Base-by-base conservation (phyloP, 1,140 invertebrate species). In the Ganaspis sp. region DNA sequence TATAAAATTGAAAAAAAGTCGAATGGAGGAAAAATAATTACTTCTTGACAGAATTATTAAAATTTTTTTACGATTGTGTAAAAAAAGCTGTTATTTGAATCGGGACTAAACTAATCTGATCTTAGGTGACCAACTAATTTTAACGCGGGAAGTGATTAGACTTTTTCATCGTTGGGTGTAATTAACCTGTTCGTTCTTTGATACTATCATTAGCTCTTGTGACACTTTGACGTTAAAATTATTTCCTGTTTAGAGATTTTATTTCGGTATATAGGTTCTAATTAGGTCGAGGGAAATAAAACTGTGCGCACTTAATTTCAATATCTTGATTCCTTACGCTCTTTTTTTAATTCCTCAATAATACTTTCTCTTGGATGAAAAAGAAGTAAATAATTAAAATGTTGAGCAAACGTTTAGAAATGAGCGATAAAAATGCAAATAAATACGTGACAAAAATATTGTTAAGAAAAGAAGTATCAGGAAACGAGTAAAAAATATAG, bases 141-240 rank as follows among this genome's bases (percentile, higher is more conserved):
- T 64, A 34, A 64, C 58, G 26, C 58, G 23, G 58, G 58, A 64
- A 64, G 23, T 64, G 58, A 64, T 64, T 64, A 64, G 58, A 64
- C 21, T 64, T 64, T 64, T 64, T 64, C 58, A 26, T 64, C 23
- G 58, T n/a, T n/a, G 23, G 29, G 23, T 11, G 58, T 26, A 64
- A 64, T 64, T 64, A 64, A 64, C 58, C 58, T 64, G 58, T 64
- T 64, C 58, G 58, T 64, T 64, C 58, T 64, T 29, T 64, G 53
- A 58, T 23, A 29, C 58, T 64, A 64, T 64, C 23, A 64, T 64
- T 64, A 64, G 15, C 3, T 29, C 58, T 64, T 64, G 58, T 64
- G 58, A 64, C 58, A 64, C 26, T 49, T n/a, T 64, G 58, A 64
- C 58, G 58, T 64, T 64, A 29, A 64, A 64, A 64, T 64, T 64